A percentile compares a stretch with the other conserved stretches of the same genome.
phyloP scores from a whole-genome alignment of 1,140 invertebrate genomes.

The Cotesia vestalis region DNA sequence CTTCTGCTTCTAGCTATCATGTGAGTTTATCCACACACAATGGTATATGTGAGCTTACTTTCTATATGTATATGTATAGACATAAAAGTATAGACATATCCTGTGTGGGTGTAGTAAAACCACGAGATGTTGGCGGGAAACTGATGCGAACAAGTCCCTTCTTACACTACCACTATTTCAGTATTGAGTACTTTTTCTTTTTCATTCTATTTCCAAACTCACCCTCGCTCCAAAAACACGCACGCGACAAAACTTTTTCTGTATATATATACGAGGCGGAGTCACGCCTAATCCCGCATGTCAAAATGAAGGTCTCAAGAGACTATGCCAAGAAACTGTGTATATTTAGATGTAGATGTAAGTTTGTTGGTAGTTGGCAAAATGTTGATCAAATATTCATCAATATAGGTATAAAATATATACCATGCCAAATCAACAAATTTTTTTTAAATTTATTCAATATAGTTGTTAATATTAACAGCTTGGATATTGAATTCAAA shows the following conservation, averaged over 20 bases:
- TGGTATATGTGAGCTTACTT: too few species aligned
- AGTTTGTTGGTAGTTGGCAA: too few species aligned
- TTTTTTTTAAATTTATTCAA: too few species aligned
- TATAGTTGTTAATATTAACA: too few species aligned
- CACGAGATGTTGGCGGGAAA: constrained; percentile 14
- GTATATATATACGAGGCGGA: constrained; percentile 56
- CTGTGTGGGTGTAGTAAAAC: too few species aligned
- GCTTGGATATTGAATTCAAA: too few species aligned
- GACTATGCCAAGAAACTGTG: constrained; percentile 39
- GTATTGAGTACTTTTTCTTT: constrained; percentile 22
- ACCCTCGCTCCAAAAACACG: constrained; percentile 7
- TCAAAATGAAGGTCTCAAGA: constrained; percentile 67
- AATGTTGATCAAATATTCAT: too few species aligned
- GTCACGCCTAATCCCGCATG: constrained; percentile 66
- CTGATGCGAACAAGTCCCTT: background rate
- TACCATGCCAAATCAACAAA: too few species aligned
- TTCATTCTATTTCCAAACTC: constrained; percentile 15
- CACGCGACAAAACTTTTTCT: constrained; percentile 59
- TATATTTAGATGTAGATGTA: background rate
- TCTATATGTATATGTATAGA: constrained; percentile 13
- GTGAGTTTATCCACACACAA: background rate
- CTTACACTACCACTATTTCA: constrained; percentile 8
- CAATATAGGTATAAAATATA: too few species aligned
- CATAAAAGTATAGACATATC: constrained; percentile 33
- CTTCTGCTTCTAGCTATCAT: constrained; percentile 57